Evolutionary conservation across 2,888 invertebrate species (phyloP).

Genomic region (Escarpia spicata): DNA sequence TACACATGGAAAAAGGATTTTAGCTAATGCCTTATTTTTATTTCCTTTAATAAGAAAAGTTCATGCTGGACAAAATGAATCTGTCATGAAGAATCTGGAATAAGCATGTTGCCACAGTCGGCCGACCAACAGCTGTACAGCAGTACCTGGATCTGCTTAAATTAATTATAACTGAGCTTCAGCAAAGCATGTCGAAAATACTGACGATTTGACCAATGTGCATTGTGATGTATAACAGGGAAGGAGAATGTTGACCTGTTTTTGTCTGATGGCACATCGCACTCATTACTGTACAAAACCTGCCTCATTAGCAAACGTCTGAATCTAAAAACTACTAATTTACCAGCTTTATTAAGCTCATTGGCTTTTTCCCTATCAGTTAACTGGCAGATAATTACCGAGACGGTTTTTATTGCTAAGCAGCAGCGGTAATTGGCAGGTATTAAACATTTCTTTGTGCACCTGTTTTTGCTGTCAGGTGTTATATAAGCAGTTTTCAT

Average conservation of each 20-base stretch:
- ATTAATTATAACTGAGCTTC: not conserved
- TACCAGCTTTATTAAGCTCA: no score
- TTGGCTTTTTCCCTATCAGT: not conserved
- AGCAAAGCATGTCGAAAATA: not conserved
- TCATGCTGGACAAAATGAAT: not conserved
- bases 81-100: not conserved
- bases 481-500: not conserved
- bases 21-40: no score
- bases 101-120: not conserved
- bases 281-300: not conserved
- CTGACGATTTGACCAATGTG: not conserved
- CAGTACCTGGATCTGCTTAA: no score
- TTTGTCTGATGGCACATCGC: not conserved
- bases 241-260: not conserved
- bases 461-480: conserved; percentile 13
- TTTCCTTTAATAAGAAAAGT: not conserved
- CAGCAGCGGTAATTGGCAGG: not conserved
- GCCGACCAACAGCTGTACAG: no score
- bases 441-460: not conserved
- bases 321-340: not conserved
- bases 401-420: not conserved
- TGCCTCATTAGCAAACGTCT: not conserved
- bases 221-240: not conserved
- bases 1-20: no score
- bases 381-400: not conserved